Conservation (phyloP, 2,797 vertebrate species). For the Sphenodon punctatus region DNA sequence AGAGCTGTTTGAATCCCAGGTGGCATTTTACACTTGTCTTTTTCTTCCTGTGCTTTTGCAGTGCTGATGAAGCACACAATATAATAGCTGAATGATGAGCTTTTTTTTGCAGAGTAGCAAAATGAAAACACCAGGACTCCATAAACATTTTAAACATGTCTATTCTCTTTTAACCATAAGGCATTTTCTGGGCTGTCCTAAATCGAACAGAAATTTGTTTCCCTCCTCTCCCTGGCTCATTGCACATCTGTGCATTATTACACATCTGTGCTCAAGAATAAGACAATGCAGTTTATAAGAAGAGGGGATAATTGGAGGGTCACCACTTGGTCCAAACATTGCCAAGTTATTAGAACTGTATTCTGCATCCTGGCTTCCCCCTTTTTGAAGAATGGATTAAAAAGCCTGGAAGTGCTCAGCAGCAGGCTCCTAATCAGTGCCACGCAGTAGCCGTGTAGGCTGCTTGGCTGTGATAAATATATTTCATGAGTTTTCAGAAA, state of each 20-base stretch:
- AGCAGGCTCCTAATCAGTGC: background rate
- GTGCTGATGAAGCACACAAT: background rate
- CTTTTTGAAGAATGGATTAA: background rate
- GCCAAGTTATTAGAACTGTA: background rate
- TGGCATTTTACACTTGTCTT: background rate
- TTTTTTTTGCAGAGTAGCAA: background rate
- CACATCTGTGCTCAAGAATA: background rate
- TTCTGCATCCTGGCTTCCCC: background rate
- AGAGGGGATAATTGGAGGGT: background rate
- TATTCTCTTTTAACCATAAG: too few relatives aligned
- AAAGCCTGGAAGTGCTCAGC: too few relatives aligned
- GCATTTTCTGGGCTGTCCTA: too few relatives aligned
- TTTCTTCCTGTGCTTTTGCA: background rate
- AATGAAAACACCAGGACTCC: background rate
- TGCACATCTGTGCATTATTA: background rate
- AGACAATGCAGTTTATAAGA: background rate
- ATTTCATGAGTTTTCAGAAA: background rate
- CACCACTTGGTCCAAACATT: background rate
- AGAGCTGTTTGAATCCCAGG: background rate
- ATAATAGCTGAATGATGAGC: background rate
- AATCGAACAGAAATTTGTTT: too few relatives aligned
- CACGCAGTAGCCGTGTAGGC: background rate
- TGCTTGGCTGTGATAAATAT: background rate
- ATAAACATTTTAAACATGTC: too few relatives aligned
- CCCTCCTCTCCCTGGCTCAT: background rate